These are phyloP conservation scores for Drosophila sturtevanti DNA, from an alignment of 1,140 invertebrate species.

Conservation along the genomic window DNA sequence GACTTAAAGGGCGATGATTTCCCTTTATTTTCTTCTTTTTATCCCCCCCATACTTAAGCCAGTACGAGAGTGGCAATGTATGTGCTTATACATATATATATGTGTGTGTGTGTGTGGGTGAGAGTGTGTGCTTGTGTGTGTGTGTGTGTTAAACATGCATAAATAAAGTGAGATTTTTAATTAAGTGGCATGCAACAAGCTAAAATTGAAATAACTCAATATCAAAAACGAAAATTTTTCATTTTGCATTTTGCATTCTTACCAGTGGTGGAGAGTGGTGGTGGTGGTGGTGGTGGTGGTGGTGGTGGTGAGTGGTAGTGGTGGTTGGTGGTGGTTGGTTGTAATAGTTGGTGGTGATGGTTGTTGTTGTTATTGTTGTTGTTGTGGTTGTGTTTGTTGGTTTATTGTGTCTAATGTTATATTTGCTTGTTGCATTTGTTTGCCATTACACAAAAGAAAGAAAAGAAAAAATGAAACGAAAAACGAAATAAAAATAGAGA, in stretches of 20 bases:
- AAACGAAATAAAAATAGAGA: background rate
- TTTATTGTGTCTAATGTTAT: slow-evolving; percentile 16
- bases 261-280: slow-evolving; percentile 54
- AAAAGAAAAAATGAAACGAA: background rate
- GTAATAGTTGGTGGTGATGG: slow-evolving; percentile 8
- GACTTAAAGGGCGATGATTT: slow-evolving; percentile 31
- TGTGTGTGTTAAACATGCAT: slow-evolving; percentile 38
- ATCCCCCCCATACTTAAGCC: slow-evolving; percentile 38
- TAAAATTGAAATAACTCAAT: slow-evolving; percentile 29
- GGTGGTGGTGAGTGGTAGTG: slow-evolving; percentile 7
- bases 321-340: slow-evolving; percentile 28
- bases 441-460: slow-evolving; percentile 26
- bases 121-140: slow-evolving; percentile 5
- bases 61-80: background rate
- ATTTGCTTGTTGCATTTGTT: slow-evolving; percentile 23
- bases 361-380: slow-evolving; percentile 27
- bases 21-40: slow-evolving; percentile 12
- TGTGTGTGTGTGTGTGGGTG: slow-evolving; percentile 17
- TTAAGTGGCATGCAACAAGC: slow-evolving; percentile 65
- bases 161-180: slow-evolving; percentile 57
- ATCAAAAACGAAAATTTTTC: slow-evolving; percentile 46
- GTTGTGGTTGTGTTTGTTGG: slow-evolving; percentile 17
- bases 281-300: slow-evolving; percentile 46
- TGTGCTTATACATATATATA: background rate
- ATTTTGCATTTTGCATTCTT: slow-evolving; percentile 71